These are phyloP conservation scores for Chlorodrepanis virens DNA, from an alignment of 2,113 vertebrate genomes.

Conservation along the genomic window DNA sequence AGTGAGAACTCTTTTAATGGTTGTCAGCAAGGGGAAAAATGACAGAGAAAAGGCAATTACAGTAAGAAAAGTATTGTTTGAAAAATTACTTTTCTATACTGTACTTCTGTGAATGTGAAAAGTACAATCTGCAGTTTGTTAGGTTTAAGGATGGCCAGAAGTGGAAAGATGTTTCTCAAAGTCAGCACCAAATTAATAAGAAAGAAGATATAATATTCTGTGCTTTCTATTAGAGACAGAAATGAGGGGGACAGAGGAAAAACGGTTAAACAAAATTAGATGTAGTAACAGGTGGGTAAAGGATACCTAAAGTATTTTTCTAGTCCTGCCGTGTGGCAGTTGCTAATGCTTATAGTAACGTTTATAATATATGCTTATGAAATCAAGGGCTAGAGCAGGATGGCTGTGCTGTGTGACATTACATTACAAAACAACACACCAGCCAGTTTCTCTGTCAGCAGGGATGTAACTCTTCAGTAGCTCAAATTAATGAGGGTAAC, in stretches of 20 bases:
- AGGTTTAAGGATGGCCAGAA: neutral
- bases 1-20: neutral
- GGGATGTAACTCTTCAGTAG: constrained; percentile 1
- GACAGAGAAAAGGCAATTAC: constrained; percentile 34
- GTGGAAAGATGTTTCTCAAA: neutral
- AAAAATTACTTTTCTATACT: constrained; percentile 20
- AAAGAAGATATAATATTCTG: neutral
- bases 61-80: constrained; percentile 6
- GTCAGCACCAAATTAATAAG: neutral
- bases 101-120: neutral
- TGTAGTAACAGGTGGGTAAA: neutral
- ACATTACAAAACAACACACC: neutral
- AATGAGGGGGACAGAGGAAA: neutral
- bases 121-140: neutral
- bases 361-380: neutral
- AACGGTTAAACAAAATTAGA: neutral
- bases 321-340: neutral
- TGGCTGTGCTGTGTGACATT: neutral
- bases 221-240: neutral
- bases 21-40: constrained; percentile 15
- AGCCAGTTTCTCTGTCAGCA: neutral
- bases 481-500: neutral
- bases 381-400: neutral
- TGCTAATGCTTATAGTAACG: neutral
- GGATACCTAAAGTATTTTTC: neutral